A percentile compares a stretch with the other conserved stretches of the same genome.
These are phyloP conservation scores for Smittia aterrima DNA, from an alignment of 2,888 invertebrate species.

Conservation along the genomic window DNA sequence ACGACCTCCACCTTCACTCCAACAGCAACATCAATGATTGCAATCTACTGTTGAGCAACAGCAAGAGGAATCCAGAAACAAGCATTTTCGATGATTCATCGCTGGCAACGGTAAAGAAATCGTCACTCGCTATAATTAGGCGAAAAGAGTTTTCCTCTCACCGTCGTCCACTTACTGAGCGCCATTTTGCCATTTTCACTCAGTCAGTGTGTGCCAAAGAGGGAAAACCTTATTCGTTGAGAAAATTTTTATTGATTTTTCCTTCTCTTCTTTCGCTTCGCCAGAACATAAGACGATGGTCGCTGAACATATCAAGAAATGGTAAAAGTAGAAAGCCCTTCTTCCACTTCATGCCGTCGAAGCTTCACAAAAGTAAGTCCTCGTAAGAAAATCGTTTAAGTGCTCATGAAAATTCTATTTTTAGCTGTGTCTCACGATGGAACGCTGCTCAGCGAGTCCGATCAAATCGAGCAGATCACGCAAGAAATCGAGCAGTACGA, in stretches of 20 bases:
- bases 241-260: not conserved
- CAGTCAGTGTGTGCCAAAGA: slow-evolving; percentile 12
- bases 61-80: slow-evolving; percentile 23
- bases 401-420: slow-evolving; percentile 13
- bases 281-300: slow-evolving; percentile 36
- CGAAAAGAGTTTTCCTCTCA: not conserved
- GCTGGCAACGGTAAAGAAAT: slow-evolving; percentile 21
- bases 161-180: slow-evolving; percentile 28
- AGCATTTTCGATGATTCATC: slow-evolving; percentile 32
- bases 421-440: slow-evolving; percentile 34
- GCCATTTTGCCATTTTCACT: slow-evolving; percentile 34
- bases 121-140: not conserved
- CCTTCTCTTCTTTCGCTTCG: not conserved
- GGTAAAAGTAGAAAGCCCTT: slow-evolving; percentile 7
- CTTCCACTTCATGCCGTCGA: slow-evolving; percentile 36
- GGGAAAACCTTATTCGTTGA: not conserved
- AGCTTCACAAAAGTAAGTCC: slow-evolving; percentile 39
- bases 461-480: slow-evolving; percentile 61
- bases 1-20: slow-evolving; percentile 17
- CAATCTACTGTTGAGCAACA: not conserved
- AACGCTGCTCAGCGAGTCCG: slow-evolving; percentile 28
- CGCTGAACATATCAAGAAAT: slow-evolving; percentile 31
- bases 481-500: slow-evolving; percentile 65
- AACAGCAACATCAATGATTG: slow-evolving; percentile 12
- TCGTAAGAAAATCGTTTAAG: not conserved